phyloP scores from a whole-genome alignment of 2,797 vertebrate species.

The Alectoris magna region DNA sequence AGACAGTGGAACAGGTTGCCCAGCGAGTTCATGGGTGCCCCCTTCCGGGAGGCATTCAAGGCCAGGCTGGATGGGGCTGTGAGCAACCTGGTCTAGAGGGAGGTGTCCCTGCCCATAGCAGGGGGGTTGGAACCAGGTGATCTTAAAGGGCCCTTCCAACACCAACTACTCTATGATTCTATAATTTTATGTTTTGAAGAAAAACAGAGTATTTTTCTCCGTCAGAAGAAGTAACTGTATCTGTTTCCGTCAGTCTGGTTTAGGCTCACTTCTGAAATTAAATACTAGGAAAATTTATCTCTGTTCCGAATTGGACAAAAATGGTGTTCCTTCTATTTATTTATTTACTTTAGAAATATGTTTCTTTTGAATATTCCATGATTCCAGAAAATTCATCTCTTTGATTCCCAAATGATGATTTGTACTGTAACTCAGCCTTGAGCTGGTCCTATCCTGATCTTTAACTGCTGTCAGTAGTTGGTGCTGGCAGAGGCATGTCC shows the following conservation, averaged over 20 bases:
- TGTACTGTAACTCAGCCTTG: neutral
- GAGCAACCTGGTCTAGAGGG: too few relatives aligned
- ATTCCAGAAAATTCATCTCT: neutral
- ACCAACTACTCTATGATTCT: too few relatives aligned
- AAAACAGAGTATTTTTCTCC: accelerated
- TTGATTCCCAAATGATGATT: neutral
- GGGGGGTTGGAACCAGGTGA: too few relatives aligned
- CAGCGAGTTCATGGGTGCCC: too few relatives aligned
- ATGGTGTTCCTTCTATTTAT: neutral
- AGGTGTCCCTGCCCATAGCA: too few relatives aligned
- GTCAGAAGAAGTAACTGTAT: neutral
- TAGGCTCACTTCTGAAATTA: neutral
- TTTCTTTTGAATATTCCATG: neutral
- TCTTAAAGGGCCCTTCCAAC: too few relatives aligned
- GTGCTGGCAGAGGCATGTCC: neutral
- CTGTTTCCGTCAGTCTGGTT: neutral
- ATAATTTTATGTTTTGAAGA: neutral
- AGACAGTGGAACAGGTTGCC: too few relatives aligned
- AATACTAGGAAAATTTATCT: neutral
- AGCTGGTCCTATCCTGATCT: neutral
- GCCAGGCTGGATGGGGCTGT: too few relatives aligned
- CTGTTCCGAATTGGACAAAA: neutral
- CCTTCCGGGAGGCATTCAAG: too few relatives aligned
- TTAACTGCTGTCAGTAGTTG: neutral
- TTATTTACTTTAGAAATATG: neutral